Evolutionary conservation across 2,113 vertebrate genomes (phyloP).

Genomic region (Epinephelus fuscoguttatus): DNA sequence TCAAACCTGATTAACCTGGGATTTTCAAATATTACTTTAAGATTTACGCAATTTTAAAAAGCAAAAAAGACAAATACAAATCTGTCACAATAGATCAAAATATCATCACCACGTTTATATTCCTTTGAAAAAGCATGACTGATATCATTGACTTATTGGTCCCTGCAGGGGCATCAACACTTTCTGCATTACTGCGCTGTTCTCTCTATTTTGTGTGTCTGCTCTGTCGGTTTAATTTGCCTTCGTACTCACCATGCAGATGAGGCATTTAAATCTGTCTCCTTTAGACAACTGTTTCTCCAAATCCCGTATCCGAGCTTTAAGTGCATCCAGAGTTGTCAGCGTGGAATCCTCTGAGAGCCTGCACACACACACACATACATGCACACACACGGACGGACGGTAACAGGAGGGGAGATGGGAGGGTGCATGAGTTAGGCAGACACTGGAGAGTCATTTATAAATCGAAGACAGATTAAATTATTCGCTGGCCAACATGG

Average conservation of each 20-base stretch:
- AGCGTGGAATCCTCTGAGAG: conserved; percentile 81
- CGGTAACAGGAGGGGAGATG: conserved; percentile 59
- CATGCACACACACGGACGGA: conserved; percentile 57
- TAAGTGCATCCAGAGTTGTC: conserved; percentile 95
- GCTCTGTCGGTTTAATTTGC: conserved; percentile 31
- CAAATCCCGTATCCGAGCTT: conserved; percentile 97
- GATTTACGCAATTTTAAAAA: neutral
- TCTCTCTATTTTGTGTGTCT: conserved; percentile 24
- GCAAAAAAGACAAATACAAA: neutral
- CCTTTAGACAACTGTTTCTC: conserved; percentile 98
- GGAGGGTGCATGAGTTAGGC: conserved; percentile 53
- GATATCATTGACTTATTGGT: conserved; percentile 24
- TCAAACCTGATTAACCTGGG: neutral
- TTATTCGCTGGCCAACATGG: conserved; percentile 82
- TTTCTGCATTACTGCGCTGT: conserved; percentile 11
- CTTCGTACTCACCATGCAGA: conserved; percentile 95
- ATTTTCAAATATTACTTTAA: neutral
- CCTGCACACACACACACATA: conserved; percentile 78
- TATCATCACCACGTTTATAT: neutral
- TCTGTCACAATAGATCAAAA: neutral
- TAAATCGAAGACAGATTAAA: conserved; percentile 85
- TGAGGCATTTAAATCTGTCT: conserved; percentile 99
- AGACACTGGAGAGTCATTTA: conserved; percentile 79
- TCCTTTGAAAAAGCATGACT: neutral
- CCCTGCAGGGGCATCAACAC: neutral